Conservation (phyloP, 2,888 invertebrate species). For the Hesperia comma region DNA sequence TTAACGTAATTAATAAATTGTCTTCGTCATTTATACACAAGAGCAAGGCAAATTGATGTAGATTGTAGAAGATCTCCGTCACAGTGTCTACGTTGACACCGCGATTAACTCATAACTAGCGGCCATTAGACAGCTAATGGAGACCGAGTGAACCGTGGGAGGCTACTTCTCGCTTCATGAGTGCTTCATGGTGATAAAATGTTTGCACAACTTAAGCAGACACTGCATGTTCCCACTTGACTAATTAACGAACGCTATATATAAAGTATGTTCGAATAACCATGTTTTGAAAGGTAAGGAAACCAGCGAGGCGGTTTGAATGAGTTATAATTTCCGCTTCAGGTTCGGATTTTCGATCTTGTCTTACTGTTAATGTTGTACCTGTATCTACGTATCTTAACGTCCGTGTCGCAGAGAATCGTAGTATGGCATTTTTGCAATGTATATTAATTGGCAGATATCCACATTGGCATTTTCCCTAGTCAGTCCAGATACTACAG, state of each 20-base stretch:
- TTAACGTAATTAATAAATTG: no score
- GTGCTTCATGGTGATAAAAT: conserved; percentile 9
- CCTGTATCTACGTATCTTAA: no score
- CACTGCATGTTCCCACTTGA: neutral
- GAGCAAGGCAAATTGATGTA: neutral
- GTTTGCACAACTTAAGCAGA: neutral
- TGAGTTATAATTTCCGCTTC: no score
- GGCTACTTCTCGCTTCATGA: conserved; percentile 7
- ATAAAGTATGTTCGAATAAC: neutral
- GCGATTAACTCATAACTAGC: conserved; percentile 7
- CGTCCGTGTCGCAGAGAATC: no score
- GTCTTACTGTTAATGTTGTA: no score
- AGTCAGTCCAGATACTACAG: no score
- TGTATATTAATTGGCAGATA: no score
- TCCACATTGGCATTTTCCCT: no score
- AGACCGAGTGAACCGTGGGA: neutral
- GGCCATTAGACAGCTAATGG: conserved; percentile 11
- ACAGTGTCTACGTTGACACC: conserved; percentile 3
- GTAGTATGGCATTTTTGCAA: no score
- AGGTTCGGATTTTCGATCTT: no score
- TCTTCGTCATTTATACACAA: neutral
- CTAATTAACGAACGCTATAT: neutral
- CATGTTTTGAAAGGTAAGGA: no score
- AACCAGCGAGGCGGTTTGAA: no score
- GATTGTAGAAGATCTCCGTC: neutral